Base-by-base conservation (phyloP, 2,888 invertebrate genomes). In the Muschampia plurimacula region DNA sequence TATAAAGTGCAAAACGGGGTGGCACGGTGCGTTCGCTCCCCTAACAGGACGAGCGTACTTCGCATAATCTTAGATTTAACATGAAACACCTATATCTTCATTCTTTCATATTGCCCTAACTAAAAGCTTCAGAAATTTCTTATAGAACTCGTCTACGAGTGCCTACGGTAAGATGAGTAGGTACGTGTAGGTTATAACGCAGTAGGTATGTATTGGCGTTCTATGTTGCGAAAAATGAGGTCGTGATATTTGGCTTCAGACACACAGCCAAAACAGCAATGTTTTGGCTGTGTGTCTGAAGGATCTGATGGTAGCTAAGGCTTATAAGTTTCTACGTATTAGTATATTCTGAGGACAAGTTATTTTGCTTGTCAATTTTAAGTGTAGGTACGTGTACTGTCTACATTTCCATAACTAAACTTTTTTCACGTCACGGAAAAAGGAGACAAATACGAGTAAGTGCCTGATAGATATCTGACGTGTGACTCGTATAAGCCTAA, bases 171-270 rank as follows among this genome's bases (percentile, higher is more conserved):
- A 55, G 22, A 52, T 69, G 9, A 13, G 13, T n/a, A n/a, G 13
- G 49, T n/a, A 4, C 13, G 13, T 0, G 49, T 1, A 2, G 12
- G 4, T 1, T 55, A 7, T 55, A 55, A 2, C 9, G 39, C 15
- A n/a, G n/a, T n/a, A n/a, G 32, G 70, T 36, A 36, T 57, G 46
- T 28, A 32, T 59, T 71, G 22, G 46, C 22, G 28, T 12, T 64
- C 15, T 57, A 39, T 52, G 63, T 65, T 22, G 70, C 15, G 44
- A 70, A 59, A 70, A 65, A 70, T 65, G 57, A 70, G 57, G 65
- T 65, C 70, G 36, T 22, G 44, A 44, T 44, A 15, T 46, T 5
- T 39, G 46, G 59, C n/a, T 41, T 5, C 39, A 39, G 2, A 39
- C 39, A 6, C 6, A 39, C 39, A 39, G 6, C 6, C 6, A 39